Evolutionary conservation across 2,888 invertebrate species (phyloP), one percentile per base, ranked within the genome.

Genomic region (Cordilura impudica): DNA sequence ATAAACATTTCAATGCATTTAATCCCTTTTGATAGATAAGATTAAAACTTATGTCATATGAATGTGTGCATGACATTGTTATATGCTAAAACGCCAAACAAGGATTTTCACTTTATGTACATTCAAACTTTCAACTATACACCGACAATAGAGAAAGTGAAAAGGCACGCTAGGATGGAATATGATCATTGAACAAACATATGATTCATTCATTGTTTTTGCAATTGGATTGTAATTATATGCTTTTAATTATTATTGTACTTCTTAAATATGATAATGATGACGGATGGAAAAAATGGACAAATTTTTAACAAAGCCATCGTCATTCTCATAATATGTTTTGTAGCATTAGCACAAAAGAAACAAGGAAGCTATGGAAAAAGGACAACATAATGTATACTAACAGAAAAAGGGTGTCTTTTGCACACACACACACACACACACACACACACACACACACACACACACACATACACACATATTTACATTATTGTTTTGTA

Each of bases 241-340:
- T 61, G 61, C 31, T 67, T 71, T 67, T 51, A 75, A 71, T 79
- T 67, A 67, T 74, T 74, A 70, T 70, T 66, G 53, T 67, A 60
- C 16, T 53, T 31, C 14, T 66, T 53, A 21, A 66, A 58, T 43
- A 26, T 14, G 23, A 49, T 12, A 16, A 65, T 53, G 60, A 74
- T 67, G 26, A 39, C 10, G n/a, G 5, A n/a, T 69, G 39, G 61
- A 19, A 61, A 49, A 54, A 47, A 51, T 63, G 54, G n/a, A 72
- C 47, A 65, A 65, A 58, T 56, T 35, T 58, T 18, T 39, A 65
- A 61, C 74, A 31, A n/a, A n/a, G 16, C 45, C 58, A 31, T 51
- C 54, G 63, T 26, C 60, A 26, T 8, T 6, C 5, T 23, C 21
- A 67, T 53, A 12, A n/a, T 31, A 10, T 31, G 10, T 31, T 31